Evolutionary conservation across 2,113 vertebrate genomes (phyloP), one percentile per base, ranked within the genome.

Genomic region (Myiozetetes cayanensis): DNA sequence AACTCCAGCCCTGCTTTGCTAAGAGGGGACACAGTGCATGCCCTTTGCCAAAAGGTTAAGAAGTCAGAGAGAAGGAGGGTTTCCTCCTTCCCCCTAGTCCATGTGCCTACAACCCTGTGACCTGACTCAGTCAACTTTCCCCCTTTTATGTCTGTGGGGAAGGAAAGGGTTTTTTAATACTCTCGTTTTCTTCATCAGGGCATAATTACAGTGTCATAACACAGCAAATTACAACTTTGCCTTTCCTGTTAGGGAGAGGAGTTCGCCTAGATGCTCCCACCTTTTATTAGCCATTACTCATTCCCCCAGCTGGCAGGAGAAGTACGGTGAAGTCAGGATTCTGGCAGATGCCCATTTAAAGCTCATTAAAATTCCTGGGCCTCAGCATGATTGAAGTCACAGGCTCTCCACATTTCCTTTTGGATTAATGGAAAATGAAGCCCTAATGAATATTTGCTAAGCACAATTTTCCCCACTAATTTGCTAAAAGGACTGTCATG

Each of bases 341-440:
- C 95, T 97, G 97, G 97, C 97, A 97, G 97, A 97, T 97, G 96
- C 97, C 97, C 97, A 97, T 97, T 98, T 98, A 96, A 96, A 98
- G 93, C 96, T 97, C 97, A 97, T 98, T 97, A 97, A 97, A 97
- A 97, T 97, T 97, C 95, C 93, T 95, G 94, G 92, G 96, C 94
- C 96, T 97, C 95, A 96, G 96, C 75, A 30, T 98, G 96, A 97
- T 96, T 95, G 95, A 97, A 96, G 94, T 96, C 94, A 96, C 92
- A 95, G 95, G 85, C 96, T 92, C 87, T 91, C 87, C 96, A 94
- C 96, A 96, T 97, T 98, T 97, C 95, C 91, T 96, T 96, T 96
- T 94, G 94, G 95, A 97, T 97, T 97, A 97, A 97, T 97, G 95
- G 96, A 94, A 98, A 97, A 98, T 94, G 96, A 96, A 97, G 83